A percentile compares a stretch with the other conserved stretches of the same genome.
These are phyloP conservation scores for Xestobium rufovillosum DNA, from an alignment of 2,888 invertebrate genomes.

Conservation along the genomic window DNA sequence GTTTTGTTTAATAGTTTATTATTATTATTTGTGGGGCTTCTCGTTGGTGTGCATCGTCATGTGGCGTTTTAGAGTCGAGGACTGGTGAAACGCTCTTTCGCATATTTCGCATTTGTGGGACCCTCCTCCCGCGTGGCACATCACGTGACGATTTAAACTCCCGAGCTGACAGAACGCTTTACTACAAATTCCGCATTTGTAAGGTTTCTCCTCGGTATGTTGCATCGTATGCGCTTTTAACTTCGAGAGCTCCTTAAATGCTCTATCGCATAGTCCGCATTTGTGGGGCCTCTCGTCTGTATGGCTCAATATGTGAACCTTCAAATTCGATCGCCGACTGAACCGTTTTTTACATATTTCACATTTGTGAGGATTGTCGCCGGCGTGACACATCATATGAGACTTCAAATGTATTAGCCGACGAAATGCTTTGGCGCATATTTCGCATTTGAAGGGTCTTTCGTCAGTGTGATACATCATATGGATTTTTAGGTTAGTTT, in stretches of 20 bases:
- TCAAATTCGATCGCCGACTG: background rate
- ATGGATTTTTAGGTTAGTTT: background rate
- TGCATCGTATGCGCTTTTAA: background rate
- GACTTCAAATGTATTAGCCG: background rate
- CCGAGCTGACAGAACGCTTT: background rate
- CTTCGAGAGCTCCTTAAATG: background rate
- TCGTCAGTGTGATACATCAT: background rate
- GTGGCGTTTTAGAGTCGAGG: background rate
- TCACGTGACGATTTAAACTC: background rate
- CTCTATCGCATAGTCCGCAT: background rate
- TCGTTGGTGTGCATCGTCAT: background rate
- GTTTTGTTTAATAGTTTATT: no score
- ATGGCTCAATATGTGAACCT: background rate
- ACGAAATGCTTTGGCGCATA: background rate
- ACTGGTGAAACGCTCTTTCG: background rate
- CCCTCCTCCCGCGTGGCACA: background rate
- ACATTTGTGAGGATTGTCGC: background rate
- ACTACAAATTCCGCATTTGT: background rate
- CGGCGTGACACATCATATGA: background rate
- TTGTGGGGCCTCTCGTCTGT: background rate
- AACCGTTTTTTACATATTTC: background rate
- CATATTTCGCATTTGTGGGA: background rate
- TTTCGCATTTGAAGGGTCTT: background rate
- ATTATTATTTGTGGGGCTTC: background rate
- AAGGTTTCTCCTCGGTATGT: conserved; percentile 1